Conservation (phyloP, 2,888 invertebrate species). For the Cinara cedri region DNA sequence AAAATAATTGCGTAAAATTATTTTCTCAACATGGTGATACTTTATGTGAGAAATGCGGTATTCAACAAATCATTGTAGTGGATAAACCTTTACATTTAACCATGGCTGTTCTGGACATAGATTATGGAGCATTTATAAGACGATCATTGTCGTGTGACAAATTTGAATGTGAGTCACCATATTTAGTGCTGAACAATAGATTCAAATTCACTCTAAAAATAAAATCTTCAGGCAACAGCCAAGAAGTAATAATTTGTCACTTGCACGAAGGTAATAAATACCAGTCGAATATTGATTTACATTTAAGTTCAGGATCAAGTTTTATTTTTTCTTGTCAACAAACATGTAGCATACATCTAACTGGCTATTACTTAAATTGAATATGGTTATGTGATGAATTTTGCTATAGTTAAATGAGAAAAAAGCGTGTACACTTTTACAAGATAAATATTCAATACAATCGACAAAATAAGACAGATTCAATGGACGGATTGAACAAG, state of each 20-base stretch:
- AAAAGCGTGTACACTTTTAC: too few species aligned
- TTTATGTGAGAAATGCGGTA: slow-evolving; percentile 39
- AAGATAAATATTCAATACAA: too few species aligned
- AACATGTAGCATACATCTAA: slow-evolving; percentile 45
- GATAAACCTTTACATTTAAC: slow-evolving; percentile 29
- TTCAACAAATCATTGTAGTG: slow-evolving; percentile 10
- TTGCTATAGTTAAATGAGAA: too few species aligned
- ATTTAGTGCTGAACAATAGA: slow-evolving; percentile 31
- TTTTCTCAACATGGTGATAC: slow-evolving; percentile 24
- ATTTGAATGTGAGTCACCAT: slow-evolving; percentile 28
- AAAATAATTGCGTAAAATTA: slow-evolving; percentile 3
- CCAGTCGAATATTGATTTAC: slow-evolving; percentile 21
- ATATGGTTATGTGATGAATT: not conserved
- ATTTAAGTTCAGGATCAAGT: slow-evolving; percentile 27
- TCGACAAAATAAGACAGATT: too few species aligned
- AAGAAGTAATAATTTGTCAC: slow-evolving; percentile 41
- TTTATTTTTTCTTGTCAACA: slow-evolving; percentile 44
- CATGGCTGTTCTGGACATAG: slow-evolving; percentile 31
- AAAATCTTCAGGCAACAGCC: not conserved
- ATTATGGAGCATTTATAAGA: slow-evolving; percentile 47
- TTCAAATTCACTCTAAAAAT: slow-evolving; percentile 42
- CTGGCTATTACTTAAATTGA: slow-evolving; percentile 31
- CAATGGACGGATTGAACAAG: too few species aligned
- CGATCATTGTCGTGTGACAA: not conserved
- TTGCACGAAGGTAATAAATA: slow-evolving; percentile 45